Evolutionary conservation across 2,113 vertebrate genomes (phyloP), one percentile per base, ranked within the genome.

Genomic region (Trematocara variabile): DNA sequence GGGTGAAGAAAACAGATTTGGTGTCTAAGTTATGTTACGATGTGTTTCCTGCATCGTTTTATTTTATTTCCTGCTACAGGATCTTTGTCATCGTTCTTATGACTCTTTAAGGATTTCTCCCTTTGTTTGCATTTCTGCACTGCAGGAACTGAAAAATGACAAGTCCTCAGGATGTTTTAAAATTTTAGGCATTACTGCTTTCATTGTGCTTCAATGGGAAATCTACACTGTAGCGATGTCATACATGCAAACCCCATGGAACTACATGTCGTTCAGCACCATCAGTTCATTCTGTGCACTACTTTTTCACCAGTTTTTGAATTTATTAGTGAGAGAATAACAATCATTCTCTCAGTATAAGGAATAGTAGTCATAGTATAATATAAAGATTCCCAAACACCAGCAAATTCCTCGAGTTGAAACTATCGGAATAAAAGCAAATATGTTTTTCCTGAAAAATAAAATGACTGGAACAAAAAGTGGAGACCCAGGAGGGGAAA

Each of bases 181-280:
- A 37, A 63, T 63, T 63, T 18, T 2, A 20, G 33, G 9, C 58
- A 37, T 37, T 63, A 7, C 60, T 65, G 33, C 60, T 65, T 65
- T 65, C 60, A 65, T 37, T 65, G 58, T 65, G 60, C 60, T 20
- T 65, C 60, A 65, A 20, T 65, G 33, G 60, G 0, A 63, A 63
- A 11, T 4, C 60, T 0, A 0, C 18, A 37, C 18, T 34, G 60
- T 65, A 65, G 10, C 18, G 3, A 65, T 65, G 60, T 12, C 60
- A 37, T 12, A 65, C 37, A 65, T 7, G 18, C 58, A 37, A 37
- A 20, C 58, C 33, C 6, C 10, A 20, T 3, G 33, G 33, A 65
- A 20, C 60, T 65, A 37, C 60, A 37, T 65, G 60, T 65, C 0
- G 1, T 20, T 65, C 60, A 39, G 60, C 34, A 20, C 18, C 34